A percentile compares a stretch with the other conserved stretches of the same genome.
These are phyloP conservation scores for Hirtodrosophila trivittata DNA, from an alignment of 2,888 invertebrate species.

Conservation along the genomic window DNA sequence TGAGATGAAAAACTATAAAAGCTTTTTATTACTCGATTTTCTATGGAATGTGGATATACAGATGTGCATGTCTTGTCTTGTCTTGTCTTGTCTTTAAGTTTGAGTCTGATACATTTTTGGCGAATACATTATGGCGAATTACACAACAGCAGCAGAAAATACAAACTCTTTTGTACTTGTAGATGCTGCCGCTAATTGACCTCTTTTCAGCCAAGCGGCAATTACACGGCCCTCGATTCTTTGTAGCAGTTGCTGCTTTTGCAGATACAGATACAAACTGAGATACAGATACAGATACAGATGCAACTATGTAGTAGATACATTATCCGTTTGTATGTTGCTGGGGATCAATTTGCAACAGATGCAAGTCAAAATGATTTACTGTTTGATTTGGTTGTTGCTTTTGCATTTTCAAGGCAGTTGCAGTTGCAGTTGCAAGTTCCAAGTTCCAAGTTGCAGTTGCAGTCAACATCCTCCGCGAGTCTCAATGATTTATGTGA, in stretches of 20 bases:
- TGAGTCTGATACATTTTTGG: constrained; percentile 34
- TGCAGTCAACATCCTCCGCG: constrained; percentile 64
- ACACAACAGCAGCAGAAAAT: constrained; percentile 31
- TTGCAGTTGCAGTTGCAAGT: constrained; percentile 14
- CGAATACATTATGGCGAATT: constrained; percentile 28
- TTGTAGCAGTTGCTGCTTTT: constrained; percentile 36
- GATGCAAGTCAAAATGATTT: constrained; percentile 3
- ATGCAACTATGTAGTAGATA: constrained; percentile 4
- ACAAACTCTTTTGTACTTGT: constrained; percentile 47
- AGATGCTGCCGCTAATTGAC: constrained; percentile 72
- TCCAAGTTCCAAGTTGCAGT: constrained; percentile 13
- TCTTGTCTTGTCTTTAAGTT: constrained; percentile 1
- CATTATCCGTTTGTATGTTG: constrained; percentile 33
- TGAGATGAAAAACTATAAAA: constrained; percentile 30
- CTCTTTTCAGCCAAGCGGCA: constrained; percentile 79
- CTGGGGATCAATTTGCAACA: constrained; percentile 58
- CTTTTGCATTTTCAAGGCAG: constrained; percentile 57
- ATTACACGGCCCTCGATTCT: constrained; percentile 71
- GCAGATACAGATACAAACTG: constrained; percentile 27
- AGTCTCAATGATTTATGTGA: constrained; percentile 69
- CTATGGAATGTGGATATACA: constrained; percentile 36
- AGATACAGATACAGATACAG: constrained; percentile 28
- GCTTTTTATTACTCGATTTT: constrained; percentile 35
- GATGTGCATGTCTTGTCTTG: constrained; percentile 16
- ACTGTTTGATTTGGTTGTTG: constrained; percentile 8